These are phyloP conservation scores for Argopecten irradians DNA, from an alignment of 1,140 invertebrate species.

Conservation along the genomic window DNA sequence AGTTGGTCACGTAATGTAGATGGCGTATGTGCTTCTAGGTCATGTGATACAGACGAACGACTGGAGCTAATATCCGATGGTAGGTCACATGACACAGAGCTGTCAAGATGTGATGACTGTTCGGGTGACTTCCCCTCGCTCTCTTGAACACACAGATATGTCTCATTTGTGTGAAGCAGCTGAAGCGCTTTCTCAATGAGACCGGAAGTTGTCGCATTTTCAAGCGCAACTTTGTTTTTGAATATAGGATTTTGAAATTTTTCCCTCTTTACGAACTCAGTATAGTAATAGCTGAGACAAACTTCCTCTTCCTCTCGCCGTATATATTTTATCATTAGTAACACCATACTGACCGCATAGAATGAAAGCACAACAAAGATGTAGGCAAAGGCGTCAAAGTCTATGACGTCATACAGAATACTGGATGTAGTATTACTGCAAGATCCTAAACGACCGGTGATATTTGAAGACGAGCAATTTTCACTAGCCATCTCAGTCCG, in stretches of 20 bases:
- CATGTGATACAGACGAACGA: not conserved
- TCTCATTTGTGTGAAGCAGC: not conserved
- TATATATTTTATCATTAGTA: slow-evolving; percentile 71
- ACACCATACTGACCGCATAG: slow-evolving; percentile 69
- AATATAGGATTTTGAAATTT: slow-evolving; percentile 54
- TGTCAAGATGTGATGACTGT: not conserved
- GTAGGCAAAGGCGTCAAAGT: slow-evolving; percentile 67
- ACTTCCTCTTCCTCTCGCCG: slow-evolving; percentile 65
- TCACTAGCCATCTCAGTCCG: not conserved
- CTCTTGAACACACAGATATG: not conserved
- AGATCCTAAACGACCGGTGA: not conserved
- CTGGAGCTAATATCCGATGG: not conserved
- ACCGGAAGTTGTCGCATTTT: slow-evolving; percentile 26
- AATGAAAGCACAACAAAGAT: slow-evolving; percentile 71
- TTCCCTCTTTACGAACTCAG: slow-evolving; percentile 65
- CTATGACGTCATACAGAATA: slow-evolving; percentile 18
- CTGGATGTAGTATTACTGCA: not conserved
- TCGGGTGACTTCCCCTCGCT: not conserved
- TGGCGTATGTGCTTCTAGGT: too few relatives aligned
- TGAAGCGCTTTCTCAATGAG: not conserved
- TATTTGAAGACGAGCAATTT: slow-evolving; percentile 1
- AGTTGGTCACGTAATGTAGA: too few relatives aligned
- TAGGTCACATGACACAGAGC: not conserved
- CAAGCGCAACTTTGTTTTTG: slow-evolving; percentile 48
- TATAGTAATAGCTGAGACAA: slow-evolving; percentile 64